Evolutionary conservation across 2,797 vertebrate genomes (phyloP), one percentile per base, ranked within the genome.

Genomic region (Crax fasciolata): DNA sequence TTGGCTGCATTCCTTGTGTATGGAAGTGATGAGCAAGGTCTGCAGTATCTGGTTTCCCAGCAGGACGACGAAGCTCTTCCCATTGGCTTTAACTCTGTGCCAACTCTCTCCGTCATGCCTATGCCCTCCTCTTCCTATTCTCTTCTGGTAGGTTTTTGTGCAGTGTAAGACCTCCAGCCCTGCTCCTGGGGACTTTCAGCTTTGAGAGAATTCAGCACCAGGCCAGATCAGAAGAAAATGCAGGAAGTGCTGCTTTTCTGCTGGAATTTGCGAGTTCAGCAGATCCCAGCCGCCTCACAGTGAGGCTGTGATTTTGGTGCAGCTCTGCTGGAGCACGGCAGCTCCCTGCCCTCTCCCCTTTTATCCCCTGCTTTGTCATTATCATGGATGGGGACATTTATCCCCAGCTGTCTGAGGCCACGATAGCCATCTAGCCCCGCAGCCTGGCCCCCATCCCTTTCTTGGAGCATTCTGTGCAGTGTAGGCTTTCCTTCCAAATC

Each of bases 1-100:
- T 73, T 0, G 0, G 3, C 24, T 58, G 5, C 0, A 0, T 83
- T 76, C 38, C 1, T 0, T 38, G 16, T 30, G n/a, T 58, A 51
- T 58, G 48, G 38, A 58, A 46, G 13, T 35, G 57, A 35, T 55
- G 54, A 92, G 18, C 61, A 63, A 74, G 49, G 25, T 32, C 43
- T 75, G 52, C 39, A 41, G 23, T 25, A 9, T 52, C 48, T 79
- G 28, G 46, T 83, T 80, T 94, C 78, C 59, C 66, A 71, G 30
- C 25, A 54, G 27, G 25, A 39, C 51, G 9, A 13, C 20, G 87
- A 44, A 30, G 59, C 17, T 89, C 32, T 59, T 59, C 83, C 83
- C 49, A 32, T 58, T 62, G 81, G 6, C 35, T 85, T 83, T 74
- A 78, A 6, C 5, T 9, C 9, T 0, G 1, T 38, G 30, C 63